Base-by-base conservation (phyloP, 2,888 invertebrate species). In the Oasisia sp. region DNA sequence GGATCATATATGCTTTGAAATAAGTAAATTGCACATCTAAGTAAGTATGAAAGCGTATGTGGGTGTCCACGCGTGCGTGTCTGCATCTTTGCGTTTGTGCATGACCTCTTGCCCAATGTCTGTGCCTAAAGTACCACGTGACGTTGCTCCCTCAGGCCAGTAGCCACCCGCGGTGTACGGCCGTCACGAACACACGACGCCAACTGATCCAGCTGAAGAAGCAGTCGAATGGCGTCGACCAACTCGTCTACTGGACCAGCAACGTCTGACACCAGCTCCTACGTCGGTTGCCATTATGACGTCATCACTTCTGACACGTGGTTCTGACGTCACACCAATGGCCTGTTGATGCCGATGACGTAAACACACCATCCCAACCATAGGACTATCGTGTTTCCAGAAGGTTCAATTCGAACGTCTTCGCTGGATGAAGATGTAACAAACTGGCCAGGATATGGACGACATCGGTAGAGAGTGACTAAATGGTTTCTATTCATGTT, bases 241-340 rank as follows among this genome's bases (percentile, higher is more conserved):
- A 74, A 74, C 74, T 74, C 74, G 74, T 74, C 74, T 74, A 74
- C 74, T 74, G 74, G 74, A 74, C 74, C 14, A 74, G 74, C 74
- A 74, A 74, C 74, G 74, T 74, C 74, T 74, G 7, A 74, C 74
- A 0, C 19, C 74, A 38, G 38, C 74, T 0, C 74, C 74, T 27
- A 3, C 27, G 1, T 27, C 74, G 74, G 74, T 19, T 7, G 27
- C n/a, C 19, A 74, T 74, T 74, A 74, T 74, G 74, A 74, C 74
- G 74, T 19, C 74, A 74, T 5, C 5, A 27, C 74, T 74, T 5
- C n/a, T 27, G n/a, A 27, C 19, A 7, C 27, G 27, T 74, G 74
- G 7, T 74, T 19, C 19, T 74, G 74, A 74, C 74, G 74, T 74
- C 74, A 74, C 74, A 4, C 27, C 74, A 27, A 74, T 27, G 74